Evolutionary conservation across 1,140 invertebrate species (phyloP).

Genomic region (Ectropis grisescens): DNA sequence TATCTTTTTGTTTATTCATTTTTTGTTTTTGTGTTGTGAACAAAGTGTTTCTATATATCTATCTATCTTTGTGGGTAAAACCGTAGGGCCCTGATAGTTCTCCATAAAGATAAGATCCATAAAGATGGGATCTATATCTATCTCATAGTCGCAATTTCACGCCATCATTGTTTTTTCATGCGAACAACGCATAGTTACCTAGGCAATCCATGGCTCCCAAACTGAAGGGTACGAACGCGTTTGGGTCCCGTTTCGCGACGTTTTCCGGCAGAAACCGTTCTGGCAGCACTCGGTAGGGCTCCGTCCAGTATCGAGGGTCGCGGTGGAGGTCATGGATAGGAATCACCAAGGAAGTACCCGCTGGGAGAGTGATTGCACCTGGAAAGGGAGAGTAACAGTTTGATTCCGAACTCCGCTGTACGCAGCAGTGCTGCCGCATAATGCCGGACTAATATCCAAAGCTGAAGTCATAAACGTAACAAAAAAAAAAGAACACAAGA

Average conservation of each 20-base stretch:
- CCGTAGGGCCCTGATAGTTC: too few species aligned
- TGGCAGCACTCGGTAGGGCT: slow-evolving; percentile 73
- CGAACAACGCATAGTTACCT: slow-evolving; percentile 26
- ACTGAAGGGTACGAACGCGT: slow-evolving; percentile 54
- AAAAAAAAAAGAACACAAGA: too few species aligned
- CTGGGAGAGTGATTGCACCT: slow-evolving; percentile 42
- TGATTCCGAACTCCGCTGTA: too few species aligned
- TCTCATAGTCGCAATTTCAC: too few species aligned
- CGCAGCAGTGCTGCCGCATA: too few species aligned
- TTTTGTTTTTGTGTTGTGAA: too few species aligned
- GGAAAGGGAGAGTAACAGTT: slow-evolving; percentile 4
- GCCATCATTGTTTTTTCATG: too few species aligned
- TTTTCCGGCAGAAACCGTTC: slow-evolving; percentile 68
- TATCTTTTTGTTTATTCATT: too few species aligned
- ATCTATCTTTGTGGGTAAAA: background rate
- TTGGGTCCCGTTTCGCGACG: slow-evolving; percentile 31
- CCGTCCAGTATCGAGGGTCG: slow-evolving; percentile 72
- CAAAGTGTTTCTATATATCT: background rate
- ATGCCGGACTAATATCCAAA: too few species aligned
- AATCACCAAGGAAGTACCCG: slow-evolving; percentile 50
- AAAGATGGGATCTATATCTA: too few species aligned
- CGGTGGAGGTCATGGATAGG: slow-evolving; percentile 71
- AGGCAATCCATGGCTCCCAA: slow-evolving; percentile 55
- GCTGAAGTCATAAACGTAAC: too few species aligned
- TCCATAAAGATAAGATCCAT: too few species aligned